These are phyloP conservation scores for Melanotaenia maccullochi DNA, from an alignment of 2,797 vertebrate species.

Conservation along the genomic window DNA sequence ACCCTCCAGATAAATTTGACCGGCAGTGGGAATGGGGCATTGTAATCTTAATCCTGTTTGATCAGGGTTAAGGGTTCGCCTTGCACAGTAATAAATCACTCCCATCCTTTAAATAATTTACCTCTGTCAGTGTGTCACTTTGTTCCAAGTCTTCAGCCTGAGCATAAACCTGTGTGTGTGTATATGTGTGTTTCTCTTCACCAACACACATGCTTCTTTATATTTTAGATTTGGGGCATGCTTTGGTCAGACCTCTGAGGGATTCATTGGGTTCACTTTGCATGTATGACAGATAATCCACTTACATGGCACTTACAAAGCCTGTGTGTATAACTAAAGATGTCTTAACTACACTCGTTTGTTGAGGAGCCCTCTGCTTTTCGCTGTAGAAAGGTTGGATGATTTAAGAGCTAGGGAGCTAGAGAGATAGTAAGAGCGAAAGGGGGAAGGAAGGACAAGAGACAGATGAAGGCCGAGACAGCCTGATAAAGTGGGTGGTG, in stretches of 20 bases:
- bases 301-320: constrained; percentile 35
- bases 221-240: constrained; percentile 18
- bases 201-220: constrained; percentile 2
- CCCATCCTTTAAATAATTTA: constrained; percentile 84
- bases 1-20: constrained; percentile 69
- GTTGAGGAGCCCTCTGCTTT: constrained; percentile 63
- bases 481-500: constrained; percentile 57
- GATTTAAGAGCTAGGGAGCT: constrained; percentile 58
- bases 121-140: constrained; percentile 72
- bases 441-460: constrained; percentile 41
- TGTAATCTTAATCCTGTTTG: constrained; percentile 86
- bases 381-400: constrained; percentile 52
- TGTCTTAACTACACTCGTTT: constrained; percentile 59
- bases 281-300: constrained; percentile 58
- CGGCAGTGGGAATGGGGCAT: constrained; percentile 73
- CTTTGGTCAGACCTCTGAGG: constrained; percentile 9
- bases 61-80: constrained; percentile 82
- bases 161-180: constrained; percentile 10
- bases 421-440: constrained; percentile 55
- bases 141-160: constrained; percentile 50
- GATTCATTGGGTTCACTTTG: constrained; percentile 34
- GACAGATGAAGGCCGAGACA: constrained; percentile 62
- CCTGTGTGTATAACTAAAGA: constrained; percentile 28
- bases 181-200: constrained; percentile 15
- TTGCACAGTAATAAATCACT: constrained; percentile 82